phyloP scores from a whole-genome alignment of 1,140 invertebrate genomes.

The Piezodorus guildinii region DNA sequence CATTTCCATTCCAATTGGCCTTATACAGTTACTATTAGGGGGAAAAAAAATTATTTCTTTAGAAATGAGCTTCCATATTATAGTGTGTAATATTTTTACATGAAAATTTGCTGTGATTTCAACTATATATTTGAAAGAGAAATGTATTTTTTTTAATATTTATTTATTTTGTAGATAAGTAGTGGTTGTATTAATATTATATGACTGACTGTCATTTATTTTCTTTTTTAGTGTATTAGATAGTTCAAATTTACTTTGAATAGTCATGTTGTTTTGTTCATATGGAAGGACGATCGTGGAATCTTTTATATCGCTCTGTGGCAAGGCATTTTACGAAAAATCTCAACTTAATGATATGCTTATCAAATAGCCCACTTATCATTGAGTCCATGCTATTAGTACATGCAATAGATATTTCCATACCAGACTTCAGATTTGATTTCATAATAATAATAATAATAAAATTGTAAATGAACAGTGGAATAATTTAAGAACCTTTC shows the following conservation, averaged over 20 bases:
- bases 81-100: conserved; percentile 11
- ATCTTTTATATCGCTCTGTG: neutral
- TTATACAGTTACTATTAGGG: neutral
- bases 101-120: conserved; percentile 12
- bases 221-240: neutral
- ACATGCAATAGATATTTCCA: neutral
- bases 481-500: no score
- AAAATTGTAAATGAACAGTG: no score
- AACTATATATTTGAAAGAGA: conserved; percentile 8
- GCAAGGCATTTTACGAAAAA: neutral
- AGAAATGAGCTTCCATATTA: conserved; percentile 7
- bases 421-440: no score
- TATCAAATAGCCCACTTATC: no score
- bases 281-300: neutral
- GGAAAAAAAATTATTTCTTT: neutral
- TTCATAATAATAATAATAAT: no score
- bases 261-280: neutral
- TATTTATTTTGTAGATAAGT: conserved; percentile 11
- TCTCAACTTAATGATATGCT: neutral
- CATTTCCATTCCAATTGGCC: neutral
- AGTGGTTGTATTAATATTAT: neutral
- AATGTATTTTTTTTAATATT: conserved; percentile 14
- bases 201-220: conserved; percentile 7
- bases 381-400: neutral
- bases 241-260: neutral